These are phyloP conservation scores for Heteromurus nitidus DNA, from an alignment of 2,888 invertebrate species.

Conservation along the genomic window DNA sequence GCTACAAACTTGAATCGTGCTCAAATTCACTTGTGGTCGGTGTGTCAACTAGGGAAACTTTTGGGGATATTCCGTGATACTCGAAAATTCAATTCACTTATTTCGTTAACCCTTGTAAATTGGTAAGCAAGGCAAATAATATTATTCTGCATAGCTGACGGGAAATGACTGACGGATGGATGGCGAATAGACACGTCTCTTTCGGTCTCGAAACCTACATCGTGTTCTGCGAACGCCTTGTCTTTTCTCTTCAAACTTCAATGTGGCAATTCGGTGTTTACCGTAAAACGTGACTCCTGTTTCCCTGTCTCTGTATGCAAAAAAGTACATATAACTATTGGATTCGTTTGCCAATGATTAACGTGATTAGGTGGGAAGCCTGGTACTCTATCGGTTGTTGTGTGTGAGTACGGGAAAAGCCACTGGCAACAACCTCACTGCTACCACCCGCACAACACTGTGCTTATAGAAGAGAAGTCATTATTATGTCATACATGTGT, in stretches of 20 bases:
- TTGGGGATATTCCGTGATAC: too few species aligned
- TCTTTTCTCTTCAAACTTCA: neutral
- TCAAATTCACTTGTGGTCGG: too few species aligned
- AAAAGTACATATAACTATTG: conserved; percentile 8
- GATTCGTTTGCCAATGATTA: conserved; percentile 21
- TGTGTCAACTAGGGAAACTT: too few species aligned
- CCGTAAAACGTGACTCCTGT: conserved; percentile 30
- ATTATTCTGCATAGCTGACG: too few species aligned
- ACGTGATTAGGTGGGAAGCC: conserved; percentile 47
- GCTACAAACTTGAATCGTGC: too few species aligned
- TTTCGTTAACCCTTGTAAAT: too few species aligned
- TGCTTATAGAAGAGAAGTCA: conserved; percentile 30
- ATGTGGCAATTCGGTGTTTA: conserved; percentile 34
- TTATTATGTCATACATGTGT: conserved; percentile 47
- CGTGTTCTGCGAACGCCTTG: neutral
- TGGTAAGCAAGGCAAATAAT: too few species aligned
- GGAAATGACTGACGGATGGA: neutral
- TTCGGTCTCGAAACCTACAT: neutral
- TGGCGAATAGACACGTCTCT: neutral
- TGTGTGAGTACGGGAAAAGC: neutral
- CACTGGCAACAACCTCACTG: conserved; percentile 35
- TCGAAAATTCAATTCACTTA: too few species aligned
- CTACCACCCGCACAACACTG: conserved; percentile 56
- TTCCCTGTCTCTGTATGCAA: conserved; percentile 10
- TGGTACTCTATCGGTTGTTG: neutral